phyloP scores from a whole-genome alignment of 2,888 invertebrate species.

The Keiferia lycopersicella region DNA sequence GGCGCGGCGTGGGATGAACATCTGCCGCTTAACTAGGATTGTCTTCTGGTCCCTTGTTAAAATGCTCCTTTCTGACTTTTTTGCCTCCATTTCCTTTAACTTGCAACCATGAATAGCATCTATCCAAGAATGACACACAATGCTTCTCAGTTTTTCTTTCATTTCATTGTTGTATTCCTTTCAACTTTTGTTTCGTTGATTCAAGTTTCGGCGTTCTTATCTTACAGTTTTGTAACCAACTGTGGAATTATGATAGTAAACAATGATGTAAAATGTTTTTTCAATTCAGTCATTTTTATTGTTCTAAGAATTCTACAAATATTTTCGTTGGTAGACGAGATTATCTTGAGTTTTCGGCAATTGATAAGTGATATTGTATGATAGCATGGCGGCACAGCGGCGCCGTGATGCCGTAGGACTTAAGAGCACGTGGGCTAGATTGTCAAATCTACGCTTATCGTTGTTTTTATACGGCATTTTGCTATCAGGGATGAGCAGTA shows the following conservation, averaged over 20 bases:
- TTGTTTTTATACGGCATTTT: not conserved
- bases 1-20: conserved; percentile 16
- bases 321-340: not conserved
- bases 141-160: not conserved
- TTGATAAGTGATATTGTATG: conserved; percentile 20
- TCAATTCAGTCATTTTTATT: not conserved
- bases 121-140: conserved; percentile 11
- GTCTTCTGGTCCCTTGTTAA: conserved; percentile 22
- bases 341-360: conserved; percentile 3
- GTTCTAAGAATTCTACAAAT: conserved; percentile 4
- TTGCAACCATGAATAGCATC: conserved; percentile 15
- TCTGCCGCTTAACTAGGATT: conserved; percentile 24
- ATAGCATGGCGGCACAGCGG: conserved; percentile 13
- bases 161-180: not conserved
- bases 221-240: not conserved
- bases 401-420: conserved; percentile 1
- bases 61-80: conserved; percentile 21
- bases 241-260: not conserved
- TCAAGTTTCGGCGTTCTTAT: not conserved
- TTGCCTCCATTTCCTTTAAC: conserved; percentile 18
- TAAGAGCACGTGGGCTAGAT: conserved; percentile 9
- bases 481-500: not conserved
- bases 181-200: conserved; percentile 3
- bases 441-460: conserved; percentile 20
- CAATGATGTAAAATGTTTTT: not conserved